phyloP scores from a whole-genome alignment of 2,888 invertebrate genomes.

The Allolobophora icterica region DNA sequence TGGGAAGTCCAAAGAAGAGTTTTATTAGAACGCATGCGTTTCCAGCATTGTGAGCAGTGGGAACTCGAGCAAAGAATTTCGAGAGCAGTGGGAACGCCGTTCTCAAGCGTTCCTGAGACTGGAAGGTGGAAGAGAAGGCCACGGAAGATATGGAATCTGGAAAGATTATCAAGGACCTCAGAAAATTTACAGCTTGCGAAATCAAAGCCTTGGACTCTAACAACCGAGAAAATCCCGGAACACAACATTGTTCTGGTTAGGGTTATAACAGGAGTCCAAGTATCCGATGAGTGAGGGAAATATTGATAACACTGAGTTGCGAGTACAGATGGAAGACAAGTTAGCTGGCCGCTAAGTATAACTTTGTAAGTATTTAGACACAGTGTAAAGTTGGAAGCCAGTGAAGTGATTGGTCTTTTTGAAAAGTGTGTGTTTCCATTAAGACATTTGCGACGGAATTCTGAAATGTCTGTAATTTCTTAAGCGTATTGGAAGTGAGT shows the following conservation, averaged over 20 bases:
- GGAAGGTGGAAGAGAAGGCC: not conserved
- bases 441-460: not conserved
- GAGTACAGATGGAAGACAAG: not conserved
- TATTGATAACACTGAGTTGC: not conserved
- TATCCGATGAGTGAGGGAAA: not conserved
- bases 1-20: too few species aligned
- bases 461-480: not conserved
- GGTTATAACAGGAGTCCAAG: not conserved
- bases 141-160: not conserved
- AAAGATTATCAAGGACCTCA: not conserved
- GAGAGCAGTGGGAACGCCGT: too few species aligned
- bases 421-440: too few species aligned
- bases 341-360: not conserved
- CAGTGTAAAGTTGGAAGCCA: too few species aligned
- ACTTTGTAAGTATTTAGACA: too few species aligned
- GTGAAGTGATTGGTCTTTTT: not conserved
- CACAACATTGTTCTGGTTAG: not conserved
- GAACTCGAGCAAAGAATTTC: too few species aligned
- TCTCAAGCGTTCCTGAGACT: too few species aligned
- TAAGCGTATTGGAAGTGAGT: not conserved
- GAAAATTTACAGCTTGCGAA: not conserved
- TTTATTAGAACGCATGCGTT: too few species aligned
- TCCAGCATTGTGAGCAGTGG: too few species aligned
- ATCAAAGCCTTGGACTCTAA: not conserved
- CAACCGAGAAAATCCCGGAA: not conserved